Percentiles rank a stretch among this genome's conserved stretches.
phyloP scores from a whole-genome alignment of 2,113 vertebrate species.

The Lagopus leucura region DNA sequence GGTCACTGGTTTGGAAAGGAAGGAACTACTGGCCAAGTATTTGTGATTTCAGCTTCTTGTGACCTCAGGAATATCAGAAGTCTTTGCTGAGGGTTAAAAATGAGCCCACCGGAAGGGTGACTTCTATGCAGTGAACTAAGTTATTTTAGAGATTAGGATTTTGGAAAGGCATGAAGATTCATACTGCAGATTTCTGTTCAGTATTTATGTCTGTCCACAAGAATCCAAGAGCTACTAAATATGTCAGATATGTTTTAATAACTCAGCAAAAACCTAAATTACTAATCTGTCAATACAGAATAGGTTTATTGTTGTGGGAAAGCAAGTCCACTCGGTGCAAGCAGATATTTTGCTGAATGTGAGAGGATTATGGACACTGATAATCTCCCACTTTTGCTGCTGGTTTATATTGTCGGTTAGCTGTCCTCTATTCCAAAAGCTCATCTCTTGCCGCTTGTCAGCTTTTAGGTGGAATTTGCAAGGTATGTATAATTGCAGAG shows the following conservation, averaged over 20 bases:
- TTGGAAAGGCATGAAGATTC: slow-evolving; percentile 16
- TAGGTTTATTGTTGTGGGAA: slow-evolving; percentile 47
- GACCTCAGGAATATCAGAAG: background rate
- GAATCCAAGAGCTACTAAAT: slow-evolving; percentile 58
- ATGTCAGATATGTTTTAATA: slow-evolving; percentile 66
- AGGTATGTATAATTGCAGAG: background rate
- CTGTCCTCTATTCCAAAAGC: background rate
- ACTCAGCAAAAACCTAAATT: slow-evolving; percentile 60
- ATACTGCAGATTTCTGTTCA: background rate
- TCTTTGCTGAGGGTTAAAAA: background rate
- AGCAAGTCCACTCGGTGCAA: slow-evolving; percentile 18
- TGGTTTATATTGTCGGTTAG: slow-evolving; percentile 8
- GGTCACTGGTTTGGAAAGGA: background rate
- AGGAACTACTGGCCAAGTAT: background rate
- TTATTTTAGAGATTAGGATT: background rate
- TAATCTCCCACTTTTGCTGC: background rate
- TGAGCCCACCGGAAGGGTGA: background rate
- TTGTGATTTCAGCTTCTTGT: background rate
- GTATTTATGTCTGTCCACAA: slow-evolving; percentile 25
- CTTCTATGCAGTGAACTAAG: background rate
- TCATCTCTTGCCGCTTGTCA: background rate
- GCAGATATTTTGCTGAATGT: background rate
- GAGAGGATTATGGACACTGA: background rate
- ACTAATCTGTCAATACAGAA: slow-evolving; percentile 65
- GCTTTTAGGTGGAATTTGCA: background rate